These are phyloP conservation scores for Norana najaformis DNA, from an alignment of 2,888 invertebrate species.

Conservation along the genomic window DNA sequence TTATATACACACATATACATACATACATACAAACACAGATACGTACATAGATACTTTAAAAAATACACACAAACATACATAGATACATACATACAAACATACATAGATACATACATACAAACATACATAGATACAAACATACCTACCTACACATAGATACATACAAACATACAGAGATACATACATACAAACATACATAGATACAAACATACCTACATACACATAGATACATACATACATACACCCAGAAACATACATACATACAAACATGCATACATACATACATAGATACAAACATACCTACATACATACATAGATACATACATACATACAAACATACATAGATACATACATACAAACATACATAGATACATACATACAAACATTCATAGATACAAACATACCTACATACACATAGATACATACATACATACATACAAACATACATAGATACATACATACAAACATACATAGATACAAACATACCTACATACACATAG, in stretches of 20 bases:
- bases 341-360: slow-evolving; percentile 20
- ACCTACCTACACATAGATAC: background rate
- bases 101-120: slow-evolving; percentile 14
- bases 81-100: slow-evolving; percentile 15
- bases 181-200: background rate
- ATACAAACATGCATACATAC: too few species aligned
- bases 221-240: slow-evolving; percentile 10
- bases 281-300: background rate
- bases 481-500: background rate
- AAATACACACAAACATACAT: background rate
- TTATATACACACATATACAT: background rate
- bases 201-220: background rate
- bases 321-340: background rate
- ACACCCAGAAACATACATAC: background rate
- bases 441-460: background rate
- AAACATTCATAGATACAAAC: background rate
- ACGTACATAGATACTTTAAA: background rate
- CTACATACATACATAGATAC: background rate
- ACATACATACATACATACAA: slow-evolving; percentile 20
- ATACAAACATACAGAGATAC: background rate
- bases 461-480: background rate
- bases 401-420: slow-evolving; percentile 26
- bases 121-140: background rate
- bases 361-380: background rate
- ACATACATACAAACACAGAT: background rate